Conservation (phyloP, 1,140 invertebrate genomes). For the Hyphantria cunea region DNA sequence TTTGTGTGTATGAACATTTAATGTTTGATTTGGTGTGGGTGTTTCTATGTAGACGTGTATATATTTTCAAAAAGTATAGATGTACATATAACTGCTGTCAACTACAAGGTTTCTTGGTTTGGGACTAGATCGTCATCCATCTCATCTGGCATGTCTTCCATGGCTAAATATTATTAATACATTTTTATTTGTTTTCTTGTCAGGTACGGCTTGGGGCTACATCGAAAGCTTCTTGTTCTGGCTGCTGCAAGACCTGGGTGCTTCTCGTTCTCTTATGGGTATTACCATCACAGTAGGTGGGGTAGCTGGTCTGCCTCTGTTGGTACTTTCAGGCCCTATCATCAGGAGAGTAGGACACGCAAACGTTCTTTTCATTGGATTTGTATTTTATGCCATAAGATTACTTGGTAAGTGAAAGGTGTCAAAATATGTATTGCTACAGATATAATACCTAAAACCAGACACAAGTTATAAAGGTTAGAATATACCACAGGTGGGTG, state of each 20-base stretch:
- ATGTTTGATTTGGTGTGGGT: too few species aligned
- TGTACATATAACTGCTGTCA: too few species aligned
- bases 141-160: too few species aligned
- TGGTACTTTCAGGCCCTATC: conserved; percentile 90
- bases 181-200: conserved; percentile 36
- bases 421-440: not conserved
- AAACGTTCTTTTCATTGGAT: conserved; percentile 91
- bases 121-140: too few species aligned
- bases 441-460: too few species aligned
- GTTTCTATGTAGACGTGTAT: too few species aligned
- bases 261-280: conserved; percentile 90
- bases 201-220: conserved; percentile 91
- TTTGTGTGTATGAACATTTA: too few species aligned
- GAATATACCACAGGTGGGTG: too few species aligned
- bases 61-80: too few species aligned
- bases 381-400: conserved; percentile 89
- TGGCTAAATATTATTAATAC: too few species aligned
- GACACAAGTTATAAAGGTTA: not conserved
- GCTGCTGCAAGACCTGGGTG: conserved; percentile 91
- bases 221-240: conserved; percentile 94
- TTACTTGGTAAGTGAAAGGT: conserved; percentile 83
- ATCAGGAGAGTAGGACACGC: conserved; percentile 90
- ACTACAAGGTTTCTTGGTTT: too few species aligned
- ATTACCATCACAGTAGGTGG: conserved; percentile 92
- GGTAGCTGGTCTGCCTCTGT: conserved; percentile 88